phyloP scores from a whole-genome alignment of 2,113 vertebrate genomes.

The Catharus minimus region DNA sequence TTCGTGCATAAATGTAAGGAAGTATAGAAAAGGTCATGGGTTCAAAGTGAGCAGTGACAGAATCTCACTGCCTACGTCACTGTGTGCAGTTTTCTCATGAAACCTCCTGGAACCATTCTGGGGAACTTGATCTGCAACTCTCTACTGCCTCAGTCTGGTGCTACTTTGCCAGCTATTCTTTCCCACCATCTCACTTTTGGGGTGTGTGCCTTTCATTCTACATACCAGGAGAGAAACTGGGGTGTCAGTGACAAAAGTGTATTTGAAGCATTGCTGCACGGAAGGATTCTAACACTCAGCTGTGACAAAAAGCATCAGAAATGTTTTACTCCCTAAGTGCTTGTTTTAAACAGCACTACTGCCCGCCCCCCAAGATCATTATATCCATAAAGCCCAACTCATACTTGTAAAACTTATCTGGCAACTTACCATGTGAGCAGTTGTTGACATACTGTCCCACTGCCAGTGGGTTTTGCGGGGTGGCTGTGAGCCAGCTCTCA shows the following conservation, averaged over 20 bases:
- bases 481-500: conserved; percentile 83
- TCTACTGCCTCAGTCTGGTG: rapidly evolving
- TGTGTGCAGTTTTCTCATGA: neutral
- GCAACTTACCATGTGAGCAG: conserved; percentile 82
- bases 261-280: rapidly evolving
- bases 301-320: neutral
- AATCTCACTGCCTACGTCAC: neutral
- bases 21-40: neutral
- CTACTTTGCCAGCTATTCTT: neutral
- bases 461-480: conserved; percentile 82
- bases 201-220: neutral
- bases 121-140: neutral
- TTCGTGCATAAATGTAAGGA: rapidly evolving
- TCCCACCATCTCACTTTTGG: neutral
- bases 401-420: neutral
- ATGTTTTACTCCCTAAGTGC: rapidly evolving
- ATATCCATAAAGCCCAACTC: neutral
- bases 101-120: neutral
- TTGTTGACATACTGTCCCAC: conserved; percentile 95
- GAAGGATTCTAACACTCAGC: neutral
- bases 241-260: rapidly evolving
- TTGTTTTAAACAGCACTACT: neutral
- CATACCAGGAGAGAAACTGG: neutral
- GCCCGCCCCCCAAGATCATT: neutral
- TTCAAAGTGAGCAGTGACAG: neutral